Base-by-base conservation (phyloP, 2,888 invertebrate species). In the Euplexia lucipara region DNA sequence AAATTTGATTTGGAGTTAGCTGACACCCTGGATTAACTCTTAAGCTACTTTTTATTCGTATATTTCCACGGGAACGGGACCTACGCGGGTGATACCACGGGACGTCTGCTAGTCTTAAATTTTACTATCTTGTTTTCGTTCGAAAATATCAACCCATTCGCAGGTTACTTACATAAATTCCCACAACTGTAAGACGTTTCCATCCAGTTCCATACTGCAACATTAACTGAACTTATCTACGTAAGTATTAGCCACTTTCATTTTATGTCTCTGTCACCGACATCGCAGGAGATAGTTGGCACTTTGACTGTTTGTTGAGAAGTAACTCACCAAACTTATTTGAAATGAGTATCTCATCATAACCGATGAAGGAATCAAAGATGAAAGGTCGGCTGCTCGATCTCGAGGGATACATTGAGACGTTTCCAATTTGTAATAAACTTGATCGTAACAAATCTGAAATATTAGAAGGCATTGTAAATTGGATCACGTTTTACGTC, bases 361-460 rank as follows among this genome's bases (percentile, higher is more conserved):
- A 88, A 83, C 83, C 70, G 72, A 79, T 79, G 60, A 63, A 77
- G 77, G 73, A 86, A 86, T 86, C 85, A 85, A 82, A 86, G 83
- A 87, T 84, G 84, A 85, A 85, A 88, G 86, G 86, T 85, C 86
- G 74, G 67, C 81, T 67, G 68, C 81, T 76, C 74, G 71, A 77
- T 82, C 90, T 84, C 85, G 22, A 70, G 89, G 88, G 91, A 90
- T 86, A 88, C 86, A 90, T 88, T 80, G 87, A 88, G 87, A 85
- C 85, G 85, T 87, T 90, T 90, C 90, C 91, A 91, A 91, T 92
- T 89, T 89, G 91, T 91, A 91, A 91, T 92, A 92, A 91, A 92
- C 86, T 92, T 86, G 88, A 88, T 89, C 89, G 91, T 89, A 90
- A 90, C 90, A 91, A 91, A 91, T 90, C 90, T 90, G 86, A 87